phyloP scores from a whole-genome alignment of 2,888 invertebrate genomes.

The Dorcus parallelipipedus region DNA sequence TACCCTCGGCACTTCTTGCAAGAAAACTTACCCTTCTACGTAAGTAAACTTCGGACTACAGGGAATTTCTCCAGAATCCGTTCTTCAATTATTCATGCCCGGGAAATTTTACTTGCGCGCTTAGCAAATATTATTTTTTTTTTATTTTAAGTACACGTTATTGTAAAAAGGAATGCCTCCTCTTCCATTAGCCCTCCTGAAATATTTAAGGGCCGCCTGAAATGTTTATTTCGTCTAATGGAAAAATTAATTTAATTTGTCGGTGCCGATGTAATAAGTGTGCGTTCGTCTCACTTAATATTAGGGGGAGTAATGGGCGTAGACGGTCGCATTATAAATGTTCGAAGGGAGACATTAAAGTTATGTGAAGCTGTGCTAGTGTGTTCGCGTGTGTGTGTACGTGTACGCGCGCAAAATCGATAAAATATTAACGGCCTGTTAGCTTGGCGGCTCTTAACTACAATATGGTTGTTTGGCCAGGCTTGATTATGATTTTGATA shows the following conservation, averaged over 20 bases:
- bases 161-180: conserved; percentile 6
- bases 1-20: background rate
- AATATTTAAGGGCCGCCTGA: conserved; percentile 17
- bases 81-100: conserved; percentile 35
- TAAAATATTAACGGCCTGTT: background rate
- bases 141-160: conserved; percentile 8
- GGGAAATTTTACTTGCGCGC: conserved; percentile 2
- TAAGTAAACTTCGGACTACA: conserved; percentile 26
- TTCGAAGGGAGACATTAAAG: too few relatives aligned
- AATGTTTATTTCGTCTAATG: too few relatives aligned
- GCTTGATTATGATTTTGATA: background rate
- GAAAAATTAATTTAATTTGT: too few relatives aligned
- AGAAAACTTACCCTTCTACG: conserved; percentile 16
- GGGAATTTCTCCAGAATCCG: conserved; percentile 31
- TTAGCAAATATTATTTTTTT: conserved; percentile 33
- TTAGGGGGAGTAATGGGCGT: too few relatives aligned
- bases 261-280: too few relatives aligned
- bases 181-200: conserved; percentile 21
- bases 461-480: background rate
- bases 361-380: too few relatives aligned
- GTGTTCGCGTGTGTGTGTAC: too few relatives aligned
- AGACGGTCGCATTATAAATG: too few relatives aligned
- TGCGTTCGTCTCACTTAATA: too few relatives aligned
- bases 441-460: background rate
- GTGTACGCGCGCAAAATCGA: background rate